Conservation (phyloP, 2,888 invertebrate genomes). For the Acanthoscelides obtectus region DNA sequence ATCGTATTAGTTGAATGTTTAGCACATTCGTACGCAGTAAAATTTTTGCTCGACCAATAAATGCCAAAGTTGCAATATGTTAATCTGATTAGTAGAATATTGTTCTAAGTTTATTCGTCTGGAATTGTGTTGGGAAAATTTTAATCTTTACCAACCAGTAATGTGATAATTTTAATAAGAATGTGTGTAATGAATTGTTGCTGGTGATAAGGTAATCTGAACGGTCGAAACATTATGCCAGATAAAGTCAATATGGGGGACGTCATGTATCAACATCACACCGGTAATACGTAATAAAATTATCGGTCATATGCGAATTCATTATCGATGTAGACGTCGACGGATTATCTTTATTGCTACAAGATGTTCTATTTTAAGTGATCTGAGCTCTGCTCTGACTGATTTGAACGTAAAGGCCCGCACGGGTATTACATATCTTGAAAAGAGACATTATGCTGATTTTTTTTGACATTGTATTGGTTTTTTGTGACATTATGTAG, state of each 20-base stretch:
- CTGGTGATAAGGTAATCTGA: background rate
- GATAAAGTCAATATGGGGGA: background rate
- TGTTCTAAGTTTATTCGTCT: background rate
- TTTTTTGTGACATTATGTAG: too few relatives aligned
- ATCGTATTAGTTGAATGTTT: background rate
- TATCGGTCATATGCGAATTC: conserved; percentile 12
- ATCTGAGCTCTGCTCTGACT: too few relatives aligned
- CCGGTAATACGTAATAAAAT: conserved; percentile 2
- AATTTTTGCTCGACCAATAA: background rate
- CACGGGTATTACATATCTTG: too few relatives aligned
- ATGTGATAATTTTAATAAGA: background rate
- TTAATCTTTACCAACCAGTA: background rate
- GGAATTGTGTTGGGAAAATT: background rate
- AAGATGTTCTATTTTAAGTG: too few relatives aligned
- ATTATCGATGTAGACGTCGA: background rate
- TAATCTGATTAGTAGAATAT: background rate
- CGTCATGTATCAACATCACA: background rate
- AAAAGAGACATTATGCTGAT: too few relatives aligned
- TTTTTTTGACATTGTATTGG: too few relatives aligned
- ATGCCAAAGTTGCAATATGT: background rate
- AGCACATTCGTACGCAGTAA: background rate
- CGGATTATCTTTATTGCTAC: background rate
- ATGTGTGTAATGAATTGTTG: background rate
- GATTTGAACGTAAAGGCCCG: too few relatives aligned
- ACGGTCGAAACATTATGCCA: background rate